Evolutionary conservation across 2,113 vertebrate species (phyloP).

Genomic region (Mesembrinibis cayennensis): DNA sequence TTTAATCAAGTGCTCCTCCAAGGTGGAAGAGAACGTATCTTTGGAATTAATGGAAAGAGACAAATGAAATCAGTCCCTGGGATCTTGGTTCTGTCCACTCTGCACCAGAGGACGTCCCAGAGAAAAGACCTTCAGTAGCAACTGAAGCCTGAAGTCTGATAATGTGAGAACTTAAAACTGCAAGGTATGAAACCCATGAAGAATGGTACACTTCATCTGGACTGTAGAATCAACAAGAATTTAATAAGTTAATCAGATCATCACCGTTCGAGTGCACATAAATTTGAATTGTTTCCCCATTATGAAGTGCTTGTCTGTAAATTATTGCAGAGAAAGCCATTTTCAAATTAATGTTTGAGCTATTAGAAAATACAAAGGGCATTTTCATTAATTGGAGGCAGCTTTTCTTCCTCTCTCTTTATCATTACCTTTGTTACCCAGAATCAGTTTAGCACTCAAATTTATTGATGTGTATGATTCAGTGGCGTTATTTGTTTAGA

Average conservation of each 20-base stretch:
- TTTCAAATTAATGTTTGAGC: slow-evolving; percentile 79
- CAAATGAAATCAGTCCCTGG: slow-evolving; percentile 33
- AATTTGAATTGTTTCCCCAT: slow-evolving; percentile 83
- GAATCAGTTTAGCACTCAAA: slow-evolving; percentile 66
- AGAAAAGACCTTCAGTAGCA: slow-evolving; percentile 57
- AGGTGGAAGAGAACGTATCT: slow-evolving; percentile 54
- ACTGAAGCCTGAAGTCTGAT: slow-evolving; percentile 58
- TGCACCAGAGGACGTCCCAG: neutral
- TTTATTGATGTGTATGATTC: slow-evolving; percentile 74
- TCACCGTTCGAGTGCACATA: slow-evolving; percentile 73
- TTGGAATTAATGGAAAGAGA: slow-evolving; percentile 57
- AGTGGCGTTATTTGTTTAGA: slow-evolving; percentile 71
- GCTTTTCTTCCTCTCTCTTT: slow-evolving; percentile 66
- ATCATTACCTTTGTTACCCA: slow-evolving; percentile 68
- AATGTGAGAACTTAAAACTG: slow-evolving; percentile 66
- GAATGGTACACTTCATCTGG: slow-evolving; percentile 72
- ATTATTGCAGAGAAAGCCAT: slow-evolving; percentile 79
- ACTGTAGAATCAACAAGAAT: slow-evolving; percentile 80
- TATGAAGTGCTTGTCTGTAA: slow-evolving; percentile 80
- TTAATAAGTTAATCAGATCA: slow-evolving; percentile 85
- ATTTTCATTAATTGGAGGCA: slow-evolving; percentile 79
- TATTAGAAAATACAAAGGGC: slow-evolving; percentile 80
- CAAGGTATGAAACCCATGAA: slow-evolving; percentile 68
- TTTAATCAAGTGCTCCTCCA: slow-evolving; percentile 67
- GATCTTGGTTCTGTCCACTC: slow-evolving; percentile 22